phyloP scores from a whole-genome alignment of 1,140 invertebrate genomes.

The Polypedilum vanderplanki region DNA sequence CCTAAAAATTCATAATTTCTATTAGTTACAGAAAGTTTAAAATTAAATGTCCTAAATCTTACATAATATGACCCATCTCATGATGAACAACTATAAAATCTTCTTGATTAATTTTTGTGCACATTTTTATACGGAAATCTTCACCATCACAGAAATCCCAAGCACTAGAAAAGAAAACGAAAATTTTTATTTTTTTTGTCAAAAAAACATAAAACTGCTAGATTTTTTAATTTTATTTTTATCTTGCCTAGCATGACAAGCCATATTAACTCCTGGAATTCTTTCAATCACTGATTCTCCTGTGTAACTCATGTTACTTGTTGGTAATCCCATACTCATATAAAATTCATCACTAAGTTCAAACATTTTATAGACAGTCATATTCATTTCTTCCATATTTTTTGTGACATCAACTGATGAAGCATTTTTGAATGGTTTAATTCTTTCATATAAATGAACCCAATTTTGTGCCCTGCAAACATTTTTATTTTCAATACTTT shows the following conservation, averaged over 20 bases:
- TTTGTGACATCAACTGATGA: constrained; percentile 30
- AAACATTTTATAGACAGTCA: constrained; percentile 63
- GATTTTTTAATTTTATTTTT: too few species aligned
- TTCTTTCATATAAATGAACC: neutral
- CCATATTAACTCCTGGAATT: constrained; percentile 52
- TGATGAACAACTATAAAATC: constrained; percentile 68
- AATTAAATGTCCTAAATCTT: too few species aligned
- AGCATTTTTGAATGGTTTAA: constrained; percentile 6
- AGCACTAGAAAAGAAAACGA: neutral
- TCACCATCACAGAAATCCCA: constrained; percentile 32
- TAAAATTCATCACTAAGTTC: constrained; percentile 74
- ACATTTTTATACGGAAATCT: constrained; percentile 67
- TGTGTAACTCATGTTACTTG: constrained; percentile 30
- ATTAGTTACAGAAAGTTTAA: too few species aligned
- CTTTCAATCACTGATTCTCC: constrained; percentile 44
- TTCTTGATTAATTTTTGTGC: constrained; percentile 58
- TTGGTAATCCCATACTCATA: constrained; percentile 36
- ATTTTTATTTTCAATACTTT: too few species aligned
- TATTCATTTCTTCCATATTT: constrained; percentile 44
- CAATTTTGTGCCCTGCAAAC: neutral
- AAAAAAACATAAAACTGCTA: too few species aligned
- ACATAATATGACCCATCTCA: constrained; percentile 71
- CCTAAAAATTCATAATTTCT: too few species aligned
- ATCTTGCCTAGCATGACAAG: constrained; percentile 59
- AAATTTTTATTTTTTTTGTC: too few species aligned